Conservation (phyloP, 1,140 invertebrate genomes). For the Triops cancriformis region DNA sequence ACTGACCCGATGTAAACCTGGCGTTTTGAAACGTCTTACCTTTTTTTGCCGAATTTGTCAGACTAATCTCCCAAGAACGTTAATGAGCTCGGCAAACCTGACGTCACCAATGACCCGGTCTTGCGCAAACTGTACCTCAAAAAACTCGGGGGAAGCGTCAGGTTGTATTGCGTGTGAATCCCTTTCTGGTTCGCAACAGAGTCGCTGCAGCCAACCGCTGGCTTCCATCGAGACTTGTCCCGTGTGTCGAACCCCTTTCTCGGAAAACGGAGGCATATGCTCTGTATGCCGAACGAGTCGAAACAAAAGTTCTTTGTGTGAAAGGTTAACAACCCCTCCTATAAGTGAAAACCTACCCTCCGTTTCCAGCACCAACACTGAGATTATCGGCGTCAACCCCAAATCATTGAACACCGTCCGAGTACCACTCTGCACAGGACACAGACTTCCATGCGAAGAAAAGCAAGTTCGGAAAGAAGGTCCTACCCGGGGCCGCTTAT, state of each 20-base stretch:
- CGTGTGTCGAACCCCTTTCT: background rate
- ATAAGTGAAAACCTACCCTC: background rate
- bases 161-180: background rate
- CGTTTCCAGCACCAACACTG: background rate
- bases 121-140: background rate
- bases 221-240: conserved; percentile 28
- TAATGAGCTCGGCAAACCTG: background rate
- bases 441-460: background rate
- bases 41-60: conserved; percentile 37
- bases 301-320: background rate
- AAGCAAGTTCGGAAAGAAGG: background rate
- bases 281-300: background rate
- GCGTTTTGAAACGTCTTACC: conserved; percentile 36
- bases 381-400: background rate
- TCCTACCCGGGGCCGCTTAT: background rate
- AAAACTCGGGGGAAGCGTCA: background rate
- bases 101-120: background rate
- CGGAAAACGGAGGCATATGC: background rate
- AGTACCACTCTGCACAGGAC: background rate
- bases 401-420: background rate
- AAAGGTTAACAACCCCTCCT: background rate
- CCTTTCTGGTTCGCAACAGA: background rate
- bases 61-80: conserved; percentile 33
- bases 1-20: conserved; percentile 34
- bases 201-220: background rate